Conservation (phyloP, 1,140 invertebrate species). For the Drosophila prosaltans region DNA sequence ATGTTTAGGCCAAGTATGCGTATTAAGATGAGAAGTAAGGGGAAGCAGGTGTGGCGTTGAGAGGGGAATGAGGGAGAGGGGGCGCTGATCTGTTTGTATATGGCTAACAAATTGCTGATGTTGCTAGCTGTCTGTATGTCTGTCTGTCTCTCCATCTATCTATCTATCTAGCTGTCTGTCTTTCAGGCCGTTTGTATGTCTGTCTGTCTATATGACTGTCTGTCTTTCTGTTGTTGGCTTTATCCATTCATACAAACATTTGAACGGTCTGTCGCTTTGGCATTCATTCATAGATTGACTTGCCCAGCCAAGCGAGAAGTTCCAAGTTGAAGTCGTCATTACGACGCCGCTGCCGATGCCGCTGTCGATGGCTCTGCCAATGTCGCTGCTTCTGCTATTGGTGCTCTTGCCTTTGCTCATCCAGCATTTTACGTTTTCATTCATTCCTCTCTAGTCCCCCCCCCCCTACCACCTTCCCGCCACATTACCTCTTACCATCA, state of each 20-base stretch:
- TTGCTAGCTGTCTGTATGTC: slow-evolving; percentile 28
- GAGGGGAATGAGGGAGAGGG: background rate
- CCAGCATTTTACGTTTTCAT: slow-evolving; percentile 69
- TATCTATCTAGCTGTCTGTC: background rate
- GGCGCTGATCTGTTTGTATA: slow-evolving; percentile 76
- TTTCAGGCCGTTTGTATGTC: background rate
- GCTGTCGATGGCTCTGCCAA: slow-evolving; percentile 3
- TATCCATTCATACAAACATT: slow-evolving; percentile 69
- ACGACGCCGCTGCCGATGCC: slow-evolving; percentile 27
- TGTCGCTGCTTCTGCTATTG: slow-evolving; percentile 13
- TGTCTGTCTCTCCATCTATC: background rate
- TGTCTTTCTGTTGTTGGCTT: slow-evolving; percentile 49
- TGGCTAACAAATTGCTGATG: slow-evolving; percentile 71
- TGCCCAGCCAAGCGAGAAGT: slow-evolving; percentile 70
- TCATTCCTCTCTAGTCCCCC: slow-evolving; percentile 61
- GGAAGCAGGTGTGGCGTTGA: too few species aligned
- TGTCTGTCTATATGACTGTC: background rate
- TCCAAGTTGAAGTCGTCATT: slow-evolving; percentile 42
- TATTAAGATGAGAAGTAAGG: slow-evolving; percentile 8
- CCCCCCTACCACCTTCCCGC: background rate
- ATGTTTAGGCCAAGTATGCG: slow-evolving; percentile 79
- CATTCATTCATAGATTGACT: slow-evolving; percentile 80
- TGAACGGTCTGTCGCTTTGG: slow-evolving; percentile 60
- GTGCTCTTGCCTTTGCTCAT: slow-evolving; percentile 48
- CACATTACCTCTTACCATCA: background rate